These are phyloP conservation scores for Drosophila ustulata DNA, from an alignment of 2,888 invertebrate genomes.

Conservation along the genomic window DNA sequence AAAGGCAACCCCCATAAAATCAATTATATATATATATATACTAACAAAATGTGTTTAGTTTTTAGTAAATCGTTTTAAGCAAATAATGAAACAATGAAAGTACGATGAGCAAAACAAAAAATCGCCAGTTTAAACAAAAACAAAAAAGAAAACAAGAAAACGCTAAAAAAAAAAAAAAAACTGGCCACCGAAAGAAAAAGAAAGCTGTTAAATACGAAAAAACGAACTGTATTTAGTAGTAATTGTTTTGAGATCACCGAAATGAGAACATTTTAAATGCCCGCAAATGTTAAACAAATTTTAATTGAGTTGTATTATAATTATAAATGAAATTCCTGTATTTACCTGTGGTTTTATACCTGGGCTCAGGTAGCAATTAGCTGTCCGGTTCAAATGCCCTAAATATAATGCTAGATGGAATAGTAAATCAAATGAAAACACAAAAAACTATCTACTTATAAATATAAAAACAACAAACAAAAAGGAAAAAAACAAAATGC, in stretches of 20 bases:
- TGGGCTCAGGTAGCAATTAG: constrained; percentile 38
- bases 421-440: constrained; percentile 28
- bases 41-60: constrained; percentile 69
- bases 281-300: constrained; percentile 62
- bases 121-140: constrained; percentile 14
- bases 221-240: constrained; percentile 53
- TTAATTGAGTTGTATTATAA: constrained; percentile 73
- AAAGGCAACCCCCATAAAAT: constrained; percentile 33
- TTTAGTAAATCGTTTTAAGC: constrained; percentile 70
- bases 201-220: constrained; percentile 42
- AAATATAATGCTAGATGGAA: constrained; percentile 14
- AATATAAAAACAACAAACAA: constrained; percentile 7
- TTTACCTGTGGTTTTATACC: constrained; percentile 53
- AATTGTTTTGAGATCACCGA: constrained; percentile 41
- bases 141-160: background rate
- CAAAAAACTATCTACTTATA: constrained; percentile 26
- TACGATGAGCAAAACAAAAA: constrained; percentile 37
- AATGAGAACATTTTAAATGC: constrained; percentile 49
- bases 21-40: constrained; percentile 58
- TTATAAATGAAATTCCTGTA: constrained; percentile 59
- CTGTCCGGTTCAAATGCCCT: constrained; percentile 11
- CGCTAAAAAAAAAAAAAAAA: constrained; percentile 21
- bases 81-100: constrained; percentile 63
- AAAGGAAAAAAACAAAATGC: constrained; percentile 19
- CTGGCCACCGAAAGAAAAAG: constrained; percentile 15